Percentiles rank a stretch among this genome's conserved stretches.
Evolutionary conservation across 2,888 invertebrate species (phyloP).

Genomic region (Drosophila nr. perissopoda): DNA sequence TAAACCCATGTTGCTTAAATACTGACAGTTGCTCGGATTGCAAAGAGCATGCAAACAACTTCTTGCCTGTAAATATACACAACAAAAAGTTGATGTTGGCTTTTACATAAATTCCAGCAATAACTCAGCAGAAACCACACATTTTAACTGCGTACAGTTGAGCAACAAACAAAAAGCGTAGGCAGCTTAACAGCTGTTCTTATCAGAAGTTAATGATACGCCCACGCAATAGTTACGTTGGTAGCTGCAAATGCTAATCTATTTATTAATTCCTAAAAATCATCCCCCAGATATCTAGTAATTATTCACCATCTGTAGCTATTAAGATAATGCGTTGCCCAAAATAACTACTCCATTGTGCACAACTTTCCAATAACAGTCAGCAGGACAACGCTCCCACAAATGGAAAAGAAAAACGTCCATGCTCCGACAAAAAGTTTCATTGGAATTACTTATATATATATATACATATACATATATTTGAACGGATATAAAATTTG

Average conservation of each 20-base stretch:
- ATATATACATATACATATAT: not conserved
- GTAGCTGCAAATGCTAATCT: constrained; percentile 11
- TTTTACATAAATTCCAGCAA: constrained; percentile 17
- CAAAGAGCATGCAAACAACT: not conserved
- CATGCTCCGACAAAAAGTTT: not conserved
- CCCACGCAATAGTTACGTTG: constrained; percentile 10
- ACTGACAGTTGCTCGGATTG: constrained; percentile 29
- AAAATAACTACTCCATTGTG: constrained; percentile 1
- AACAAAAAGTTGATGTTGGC: constrained; percentile 6
- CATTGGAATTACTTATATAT: not conserved
- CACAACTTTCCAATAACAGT: constrained; percentile 6
- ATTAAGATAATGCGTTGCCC: not conserved
- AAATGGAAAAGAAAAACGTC: not conserved
- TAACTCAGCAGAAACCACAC: constrained; percentile 14
- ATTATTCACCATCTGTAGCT: constrained; percentile 37
- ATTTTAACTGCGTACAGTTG: constrained; percentile 16
- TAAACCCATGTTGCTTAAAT: constrained; percentile 43
- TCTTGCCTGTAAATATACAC: constrained; percentile 23
- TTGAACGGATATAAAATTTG: not conserved
- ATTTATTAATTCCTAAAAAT: constrained; percentile 2
- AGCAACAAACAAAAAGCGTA: constrained; percentile 26
- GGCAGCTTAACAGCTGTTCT: constrained; percentile 38
- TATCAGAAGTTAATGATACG: constrained; percentile 10
- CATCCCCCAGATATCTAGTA: constrained; percentile 4
- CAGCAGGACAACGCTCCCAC: constrained; percentile 6